Evolutionary conservation across 2,888 invertebrate species (phyloP).

Genomic region (Horisme vitalbata): DNA sequence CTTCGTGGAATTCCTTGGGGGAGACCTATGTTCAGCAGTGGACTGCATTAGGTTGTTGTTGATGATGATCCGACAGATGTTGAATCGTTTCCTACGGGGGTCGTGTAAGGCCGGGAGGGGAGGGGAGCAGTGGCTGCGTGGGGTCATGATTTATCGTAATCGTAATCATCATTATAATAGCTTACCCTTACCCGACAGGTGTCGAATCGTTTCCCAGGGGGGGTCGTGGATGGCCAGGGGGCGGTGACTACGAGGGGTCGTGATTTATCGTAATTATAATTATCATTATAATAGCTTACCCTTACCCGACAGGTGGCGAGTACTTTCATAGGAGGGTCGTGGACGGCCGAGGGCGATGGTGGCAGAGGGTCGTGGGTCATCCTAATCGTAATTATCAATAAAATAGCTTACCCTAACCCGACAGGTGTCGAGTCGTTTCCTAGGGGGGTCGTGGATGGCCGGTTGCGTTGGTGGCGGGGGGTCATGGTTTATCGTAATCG

Average conservation of each 20-base stretch:
- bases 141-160: too few species aligned
- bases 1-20: neutral
- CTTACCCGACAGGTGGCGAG: neutral
- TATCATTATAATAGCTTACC: neutral
- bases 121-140: too few species aligned
- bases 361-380: neutral
- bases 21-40: too few species aligned
- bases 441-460: too few species aligned
- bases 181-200: neutral
- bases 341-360: neutral
- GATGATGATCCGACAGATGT: slow-evolving; percentile 87
- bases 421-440: neutral
- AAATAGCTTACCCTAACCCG: too few species aligned
- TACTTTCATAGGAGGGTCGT: neutral
- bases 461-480: too few species aligned
- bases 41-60: too few species aligned
- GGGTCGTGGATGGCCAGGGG: neutral
- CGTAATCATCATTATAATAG: too few species aligned
- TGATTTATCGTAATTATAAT: too few species aligned
- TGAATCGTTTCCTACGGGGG: slow-evolving; percentile 89
- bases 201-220: neutral
- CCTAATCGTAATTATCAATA: neutral
- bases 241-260: too few species aligned
- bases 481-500: neutral
- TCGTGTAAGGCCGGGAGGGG: too few species aligned